These are phyloP conservation scores for Gallinago undulata DNA, from an alignment of 2,113 vertebrate genomes.

Conservation along the genomic window DNA sequence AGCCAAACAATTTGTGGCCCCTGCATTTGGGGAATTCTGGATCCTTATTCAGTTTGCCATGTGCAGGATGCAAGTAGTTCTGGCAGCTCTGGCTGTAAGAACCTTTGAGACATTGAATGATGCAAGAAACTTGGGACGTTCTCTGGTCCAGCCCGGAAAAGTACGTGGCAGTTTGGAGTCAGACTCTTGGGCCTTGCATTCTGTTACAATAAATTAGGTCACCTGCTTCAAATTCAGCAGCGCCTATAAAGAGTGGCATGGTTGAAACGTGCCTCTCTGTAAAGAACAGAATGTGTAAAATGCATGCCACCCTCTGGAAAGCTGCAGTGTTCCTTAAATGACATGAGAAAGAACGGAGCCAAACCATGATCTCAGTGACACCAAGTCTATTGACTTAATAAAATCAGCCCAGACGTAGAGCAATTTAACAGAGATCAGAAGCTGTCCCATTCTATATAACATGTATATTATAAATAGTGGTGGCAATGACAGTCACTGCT, in stretches of 20 bases:
- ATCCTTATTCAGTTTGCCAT: background rate
- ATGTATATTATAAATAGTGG: background rate
- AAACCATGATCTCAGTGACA: background rate
- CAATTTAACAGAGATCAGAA: background rate
- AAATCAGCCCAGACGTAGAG: background rate
- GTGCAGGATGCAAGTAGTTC: background rate
- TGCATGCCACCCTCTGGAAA: background rate
- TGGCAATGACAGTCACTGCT: background rate
- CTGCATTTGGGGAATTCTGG: background rate
- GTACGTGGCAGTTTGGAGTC: slow-evolving; percentile 45
- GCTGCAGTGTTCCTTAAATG: background rate
- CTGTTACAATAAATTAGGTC: slow-evolving; percentile 28
- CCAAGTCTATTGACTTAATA: background rate
- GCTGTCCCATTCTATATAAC: background rate
- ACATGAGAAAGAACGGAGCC: background rate
- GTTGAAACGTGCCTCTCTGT: background rate
- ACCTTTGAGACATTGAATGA: background rate
- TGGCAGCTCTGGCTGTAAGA: background rate
- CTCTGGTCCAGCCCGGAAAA: background rate
- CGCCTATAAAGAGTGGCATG: background rate
- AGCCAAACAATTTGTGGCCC: background rate
- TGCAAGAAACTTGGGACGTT: background rate
- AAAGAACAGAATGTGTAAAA: background rate
- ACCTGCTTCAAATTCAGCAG: slow-evolving; percentile 16
- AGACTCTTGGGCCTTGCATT: background rate